Conservation (phyloP, 2,113 vertebrate species). For the Mionectes macconnelli region DNA sequence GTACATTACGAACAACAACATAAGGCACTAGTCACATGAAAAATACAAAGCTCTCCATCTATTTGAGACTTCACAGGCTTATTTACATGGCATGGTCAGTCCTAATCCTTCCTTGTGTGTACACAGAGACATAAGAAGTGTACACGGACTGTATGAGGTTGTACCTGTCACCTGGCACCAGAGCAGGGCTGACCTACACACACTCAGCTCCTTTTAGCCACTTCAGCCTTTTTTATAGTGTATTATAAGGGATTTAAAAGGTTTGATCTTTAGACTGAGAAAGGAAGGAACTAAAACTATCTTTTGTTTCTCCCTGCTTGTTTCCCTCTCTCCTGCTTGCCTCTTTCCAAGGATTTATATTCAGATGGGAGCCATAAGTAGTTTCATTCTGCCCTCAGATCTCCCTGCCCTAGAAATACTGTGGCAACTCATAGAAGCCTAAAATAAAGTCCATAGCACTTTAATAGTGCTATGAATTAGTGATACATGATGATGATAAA, state of each 20-base stretch:
- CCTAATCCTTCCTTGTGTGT: not conserved
- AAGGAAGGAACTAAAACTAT: not conserved
- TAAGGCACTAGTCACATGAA: not conserved
- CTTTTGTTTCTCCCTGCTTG: not conserved
- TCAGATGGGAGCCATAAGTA: not conserved
- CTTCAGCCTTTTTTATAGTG: not conserved
- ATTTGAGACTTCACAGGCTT: not conserved
- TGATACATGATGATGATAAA: not conserved
- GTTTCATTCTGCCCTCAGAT: not conserved
- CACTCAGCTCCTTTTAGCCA: not conserved
- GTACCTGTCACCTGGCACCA: not conserved
- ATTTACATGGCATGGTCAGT: not conserved
- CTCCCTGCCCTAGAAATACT: not conserved
- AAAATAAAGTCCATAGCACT: not conserved
- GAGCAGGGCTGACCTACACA: not conserved
- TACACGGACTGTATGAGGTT: not conserved
- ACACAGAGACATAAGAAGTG: not conserved
- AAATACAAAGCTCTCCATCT: not conserved
- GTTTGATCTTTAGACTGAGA: not conserved
- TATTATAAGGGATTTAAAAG: not conserved
- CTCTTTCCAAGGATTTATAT: not conserved
- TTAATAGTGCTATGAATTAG: not conserved
- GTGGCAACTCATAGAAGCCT: not conserved
- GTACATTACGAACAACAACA: not conserved
- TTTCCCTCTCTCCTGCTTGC: not conserved